These are phyloP conservation scores for Ormia ochracea DNA, from an alignment of 2,888 invertebrate species.

Conservation along the genomic window DNA sequence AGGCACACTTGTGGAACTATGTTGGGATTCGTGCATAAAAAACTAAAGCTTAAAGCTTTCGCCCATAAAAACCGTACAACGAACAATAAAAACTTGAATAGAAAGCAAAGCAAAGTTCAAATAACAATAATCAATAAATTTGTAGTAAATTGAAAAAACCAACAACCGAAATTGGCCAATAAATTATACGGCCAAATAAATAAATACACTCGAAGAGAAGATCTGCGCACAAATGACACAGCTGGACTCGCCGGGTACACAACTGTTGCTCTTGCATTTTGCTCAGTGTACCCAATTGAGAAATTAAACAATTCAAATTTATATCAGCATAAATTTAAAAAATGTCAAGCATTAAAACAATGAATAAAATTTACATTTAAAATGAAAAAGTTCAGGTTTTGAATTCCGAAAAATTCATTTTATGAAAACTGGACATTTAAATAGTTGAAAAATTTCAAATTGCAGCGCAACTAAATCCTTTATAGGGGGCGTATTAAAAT, in stretches of 20 bases:
- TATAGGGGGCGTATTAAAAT: too few relatives aligned
- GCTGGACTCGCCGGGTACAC: background rate
- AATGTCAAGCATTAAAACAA: constrained; percentile 12
- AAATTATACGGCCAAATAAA: background rate
- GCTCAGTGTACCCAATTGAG: background rate
- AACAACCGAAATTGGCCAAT: constrained; percentile 16
- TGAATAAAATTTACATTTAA: constrained; percentile 10
- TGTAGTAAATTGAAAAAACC: constrained; percentile 14
- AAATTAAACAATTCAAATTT: constrained; percentile 31
- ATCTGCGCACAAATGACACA: background rate
- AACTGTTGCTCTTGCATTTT: background rate
- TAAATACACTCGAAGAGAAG: constrained; percentile 1
- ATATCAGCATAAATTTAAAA: constrained; percentile 30
- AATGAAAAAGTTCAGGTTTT: background rate
- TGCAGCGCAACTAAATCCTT: too few relatives aligned
- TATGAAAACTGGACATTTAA: background rate
- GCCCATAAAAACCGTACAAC: constrained; percentile 50
- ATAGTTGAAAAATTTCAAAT: background rate
- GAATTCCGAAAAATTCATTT: background rate
- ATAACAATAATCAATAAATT: constrained; percentile 48
- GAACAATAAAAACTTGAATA: constrained; percentile 17
- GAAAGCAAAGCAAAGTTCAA: constrained; percentile 14
- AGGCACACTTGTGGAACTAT: constrained; percentile 66
- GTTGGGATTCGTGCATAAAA: too few relatives aligned
- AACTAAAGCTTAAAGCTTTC: constrained; percentile 38